phyloP scores from a whole-genome alignment of 2,888 invertebrate species.

The Acanthosoma haemorrhoidale region DNA sequence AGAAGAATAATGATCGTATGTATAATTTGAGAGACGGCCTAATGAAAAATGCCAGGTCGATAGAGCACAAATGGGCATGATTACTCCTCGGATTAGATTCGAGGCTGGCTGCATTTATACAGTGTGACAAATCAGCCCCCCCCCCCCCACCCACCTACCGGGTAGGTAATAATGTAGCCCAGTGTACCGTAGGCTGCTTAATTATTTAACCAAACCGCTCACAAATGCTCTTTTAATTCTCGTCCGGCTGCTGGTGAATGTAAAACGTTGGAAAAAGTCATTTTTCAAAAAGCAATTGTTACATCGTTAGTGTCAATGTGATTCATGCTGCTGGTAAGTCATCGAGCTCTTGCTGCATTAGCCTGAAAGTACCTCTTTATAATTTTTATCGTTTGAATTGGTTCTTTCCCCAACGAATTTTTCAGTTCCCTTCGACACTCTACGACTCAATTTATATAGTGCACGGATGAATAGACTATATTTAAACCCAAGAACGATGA shows the following conservation, averaged over 20 bases:
- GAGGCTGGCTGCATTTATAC: neutral
- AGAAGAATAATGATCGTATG: conserved; percentile 5
- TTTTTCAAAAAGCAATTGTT: conserved; percentile 16
- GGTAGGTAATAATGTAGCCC: no score
- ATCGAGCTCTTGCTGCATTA: neutral
- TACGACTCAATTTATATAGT: neutral
- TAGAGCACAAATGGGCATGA: neutral
- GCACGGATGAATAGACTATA: no score
- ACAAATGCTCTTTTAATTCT: conserved; percentile 11
- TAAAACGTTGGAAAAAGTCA: conserved; percentile 18
- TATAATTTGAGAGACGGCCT: conserved; percentile 1
- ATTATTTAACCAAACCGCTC: conserved; percentile 8
- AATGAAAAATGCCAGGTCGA: neutral
- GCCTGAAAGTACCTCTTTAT: no score
- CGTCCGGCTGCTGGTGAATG: neutral
- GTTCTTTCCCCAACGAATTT: neutral
- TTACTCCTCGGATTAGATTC: neutral
- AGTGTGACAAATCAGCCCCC: neutral
- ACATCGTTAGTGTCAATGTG: neutral
- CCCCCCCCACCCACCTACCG: no score
- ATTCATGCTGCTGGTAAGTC: neutral
- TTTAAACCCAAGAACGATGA: no score
- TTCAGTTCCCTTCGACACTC: neutral
- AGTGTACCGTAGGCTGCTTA: no score
- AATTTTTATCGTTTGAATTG: neutral